Evolutionary conservation across 1,140 invertebrate species (phyloP).

Genomic region (Lamellibrachia luymesi): DNA sequence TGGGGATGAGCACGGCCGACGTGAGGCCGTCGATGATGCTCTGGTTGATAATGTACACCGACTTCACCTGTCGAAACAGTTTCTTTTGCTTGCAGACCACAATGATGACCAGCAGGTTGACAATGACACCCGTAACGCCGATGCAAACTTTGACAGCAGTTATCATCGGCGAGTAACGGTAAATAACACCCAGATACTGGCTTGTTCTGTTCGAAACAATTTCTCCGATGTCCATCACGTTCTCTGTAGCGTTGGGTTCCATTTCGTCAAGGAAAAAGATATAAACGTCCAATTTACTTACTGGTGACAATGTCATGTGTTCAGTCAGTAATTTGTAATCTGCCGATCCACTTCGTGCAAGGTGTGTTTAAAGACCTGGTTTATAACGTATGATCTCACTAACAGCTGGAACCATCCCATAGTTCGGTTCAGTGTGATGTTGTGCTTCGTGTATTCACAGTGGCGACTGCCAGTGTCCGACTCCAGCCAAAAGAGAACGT

Average conservation of each 20-base stretch:
- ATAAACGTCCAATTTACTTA: not conserved
- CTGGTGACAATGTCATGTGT: too few relatives aligned
- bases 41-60: constrained; percentile 19
- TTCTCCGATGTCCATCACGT: not conserved
- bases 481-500: not conserved
- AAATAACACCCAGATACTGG: not conserved
- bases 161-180: not conserved
- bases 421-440: too few relatives aligned
- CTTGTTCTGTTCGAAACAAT: not conserved
- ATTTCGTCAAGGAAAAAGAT: not conserved
- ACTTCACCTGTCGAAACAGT: constrained; percentile 21
- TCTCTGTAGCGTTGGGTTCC: not conserved
- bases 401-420: not conserved
- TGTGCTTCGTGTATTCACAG: not conserved
- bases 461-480: not conserved
- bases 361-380: too few relatives aligned
- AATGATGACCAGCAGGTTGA: constrained; percentile 24
- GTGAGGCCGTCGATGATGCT: constrained; percentile 19
- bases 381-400: not conserved
- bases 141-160: not conserved
- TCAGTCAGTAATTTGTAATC: too few relatives aligned
- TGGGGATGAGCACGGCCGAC: constrained; percentile 16
- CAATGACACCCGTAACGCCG: constrained; percentile 18
- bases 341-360: too few relatives aligned
- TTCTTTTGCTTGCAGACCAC: constrained; percentile 17